phyloP scores from a whole-genome alignment of 1,140 invertebrate genomes.

The Heliconius nattereri region DNA sequence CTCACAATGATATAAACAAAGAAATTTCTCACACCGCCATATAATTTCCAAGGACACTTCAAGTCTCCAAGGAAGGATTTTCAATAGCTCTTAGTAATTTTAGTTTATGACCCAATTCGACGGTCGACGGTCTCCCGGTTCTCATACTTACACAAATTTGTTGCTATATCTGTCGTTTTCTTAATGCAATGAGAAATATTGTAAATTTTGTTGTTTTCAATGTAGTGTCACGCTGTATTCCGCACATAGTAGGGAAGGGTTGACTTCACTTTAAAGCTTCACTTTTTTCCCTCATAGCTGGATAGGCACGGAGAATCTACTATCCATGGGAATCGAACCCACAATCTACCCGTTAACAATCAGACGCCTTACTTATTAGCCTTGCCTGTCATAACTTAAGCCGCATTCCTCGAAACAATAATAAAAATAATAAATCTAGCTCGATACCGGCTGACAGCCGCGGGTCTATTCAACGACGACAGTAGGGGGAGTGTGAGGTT shows the following conservation, averaged over 20 bases:
- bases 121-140: not conserved
- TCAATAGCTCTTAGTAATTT: constrained; percentile 5
- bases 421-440: constrained; percentile 80
- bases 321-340: not conserved
- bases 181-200: not conserved
- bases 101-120: constrained; percentile 19
- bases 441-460: constrained; percentile 75
- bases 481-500: constrained; percentile 40
- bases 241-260: not conserved
- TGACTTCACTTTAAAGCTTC: too few relatives aligned
- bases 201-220: not conserved
- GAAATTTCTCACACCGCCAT: not conserved
- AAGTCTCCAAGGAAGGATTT: not conserved
- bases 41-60: constrained; percentile 9
- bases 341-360: not conserved
- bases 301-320: too few relatives aligned
- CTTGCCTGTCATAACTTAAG: constrained; percentile 57
- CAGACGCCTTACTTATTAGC: not conserved
- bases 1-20: not conserved
- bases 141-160: constrained; percentile 1
- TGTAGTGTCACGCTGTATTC: too few relatives aligned
- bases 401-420: constrained; percentile 69
- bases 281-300: too few relatives aligned
- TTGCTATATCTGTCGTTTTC: not conserved
- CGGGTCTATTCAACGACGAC: constrained; percentile 71